These are phyloP conservation scores for Aphidoletes aphidimyza DNA, from an alignment of 2,888 invertebrate genomes.

Conservation along the genomic window DNA sequence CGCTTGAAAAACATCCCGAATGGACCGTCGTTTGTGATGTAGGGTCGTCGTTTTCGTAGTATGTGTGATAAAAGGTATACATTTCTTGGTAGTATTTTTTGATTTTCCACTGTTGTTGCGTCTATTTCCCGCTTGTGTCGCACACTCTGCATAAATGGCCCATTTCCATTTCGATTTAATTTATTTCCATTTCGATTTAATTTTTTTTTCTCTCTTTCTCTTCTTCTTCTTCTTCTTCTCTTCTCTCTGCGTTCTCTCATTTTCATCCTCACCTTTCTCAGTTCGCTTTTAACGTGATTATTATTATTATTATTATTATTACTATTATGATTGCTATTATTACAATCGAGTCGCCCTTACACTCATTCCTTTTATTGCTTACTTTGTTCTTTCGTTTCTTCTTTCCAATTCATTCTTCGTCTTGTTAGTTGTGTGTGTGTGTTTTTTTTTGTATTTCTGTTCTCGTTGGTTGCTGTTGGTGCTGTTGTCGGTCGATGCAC, in stretches of 20 bases:
- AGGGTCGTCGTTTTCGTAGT: not conserved
- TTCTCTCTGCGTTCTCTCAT: not conserved
- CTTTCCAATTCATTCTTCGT: too few relatives aligned
- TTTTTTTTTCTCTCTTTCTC: not conserved
- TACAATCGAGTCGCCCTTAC: slow-evolving; percentile 15
- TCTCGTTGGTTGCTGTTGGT: not conserved
- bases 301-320: not conserved
- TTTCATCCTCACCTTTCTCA: not conserved
- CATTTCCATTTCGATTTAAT: not conserved
- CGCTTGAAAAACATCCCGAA: not conserved
- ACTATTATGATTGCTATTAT: not conserved
- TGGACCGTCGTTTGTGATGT: not conserved
- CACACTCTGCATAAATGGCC: not conserved
- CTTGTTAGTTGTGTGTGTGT: not conserved
- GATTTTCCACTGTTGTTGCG: not conserved
- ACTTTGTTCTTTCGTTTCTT: too few relatives aligned
- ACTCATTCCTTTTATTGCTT: slow-evolving; percentile 27
- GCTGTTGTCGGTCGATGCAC: not conserved
- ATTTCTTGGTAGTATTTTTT: not conserved
- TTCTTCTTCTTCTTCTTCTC: not conserved
- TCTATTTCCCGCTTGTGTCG: not conserved
- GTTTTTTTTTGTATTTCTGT: not conserved
- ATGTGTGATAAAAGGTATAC: slow-evolving; percentile 35
- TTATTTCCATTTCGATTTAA: not conserved
- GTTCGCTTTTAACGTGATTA: not conserved